These are phyloP conservation scores for Pitta sordida DNA, from an alignment of 2,113 vertebrate species.

Conservation along the genomic window DNA sequence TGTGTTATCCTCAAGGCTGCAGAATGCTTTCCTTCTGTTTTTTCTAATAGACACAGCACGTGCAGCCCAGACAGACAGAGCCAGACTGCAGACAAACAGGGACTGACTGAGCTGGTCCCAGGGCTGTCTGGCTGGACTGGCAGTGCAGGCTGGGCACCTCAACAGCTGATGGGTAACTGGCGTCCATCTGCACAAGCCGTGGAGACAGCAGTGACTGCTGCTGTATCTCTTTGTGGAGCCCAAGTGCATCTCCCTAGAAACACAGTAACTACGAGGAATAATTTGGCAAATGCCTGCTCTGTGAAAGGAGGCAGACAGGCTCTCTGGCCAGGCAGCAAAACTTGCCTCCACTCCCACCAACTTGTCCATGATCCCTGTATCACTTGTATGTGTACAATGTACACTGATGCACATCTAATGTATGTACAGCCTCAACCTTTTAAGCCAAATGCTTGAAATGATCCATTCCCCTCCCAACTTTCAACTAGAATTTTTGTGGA, in stretches of 20 bases:
- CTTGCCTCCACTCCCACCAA: background rate
- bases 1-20: background rate
- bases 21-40: background rate
- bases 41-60: background rate
- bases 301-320: background rate
- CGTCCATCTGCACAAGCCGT: background rate
- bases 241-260: background rate
- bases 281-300: background rate
- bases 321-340: background rate
- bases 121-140: background rate
- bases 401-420: background rate
- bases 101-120: background rate
- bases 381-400: background rate
- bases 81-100: background rate
- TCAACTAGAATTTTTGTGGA: background rate
- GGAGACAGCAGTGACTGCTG: background rate
- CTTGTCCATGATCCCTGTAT: background rate
- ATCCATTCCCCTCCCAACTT: background rate
- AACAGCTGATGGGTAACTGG: background rate
- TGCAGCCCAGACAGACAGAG: background rate
- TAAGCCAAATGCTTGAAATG: background rate
- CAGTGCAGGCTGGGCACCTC: background rate
- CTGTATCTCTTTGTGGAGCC: background rate
- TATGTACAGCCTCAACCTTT: background rate
- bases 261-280: background rate